Base-by-base conservation (phyloP, 1,140 invertebrate species). In the Drosophila teissieri region DNA sequence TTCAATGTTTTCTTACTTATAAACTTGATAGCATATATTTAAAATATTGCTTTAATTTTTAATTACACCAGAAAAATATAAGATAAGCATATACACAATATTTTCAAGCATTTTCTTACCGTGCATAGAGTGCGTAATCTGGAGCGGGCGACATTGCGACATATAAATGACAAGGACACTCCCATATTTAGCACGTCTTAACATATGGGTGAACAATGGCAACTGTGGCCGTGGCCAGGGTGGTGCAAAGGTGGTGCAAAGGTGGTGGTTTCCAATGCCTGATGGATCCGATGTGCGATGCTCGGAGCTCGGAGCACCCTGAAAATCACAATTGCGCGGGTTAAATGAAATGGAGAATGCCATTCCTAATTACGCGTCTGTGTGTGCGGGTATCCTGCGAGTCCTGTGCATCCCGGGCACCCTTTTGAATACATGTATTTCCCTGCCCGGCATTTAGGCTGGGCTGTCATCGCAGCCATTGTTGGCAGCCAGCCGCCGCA, bases 91-190 rank as follows among this genome's bases (percentile, higher is more conserved):
- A 3, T 31, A 31, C 6, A 27, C 7, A 27, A 6, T 27, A 27
- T 31, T 37, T 14, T 3, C 2, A 4, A 37, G 11, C 11, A 46
- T 51, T 51, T 51, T 15, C 24, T 31, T 22, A 0, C 48, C 1
- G 64, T 68, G 64, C n/a, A 37, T 2, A 24, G 67, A 82, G 64
- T 63, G 80, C 7, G 8, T 58, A 65, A 78, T 64, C 64, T 68
- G 52, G 37, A 53, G 34, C 54, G 44, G 51, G 39, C 68, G 68
- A 78, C 82, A 80, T 85, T 80, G 83, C 83, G 83, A 90, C 85
- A 89, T 89, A 91, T 88, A 91, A 91, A 91, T 91, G 89, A 91
- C 89, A 91, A 91, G 89, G 89, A 91, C 89, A 91, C 89, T 85
- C 89, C 89, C 89, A 91, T 91, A 91, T 91, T 91, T 91, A 91